These are phyloP conservation scores for Cydia fagiglandana DNA, from an alignment of 1,140 invertebrate genomes.

Conservation along the genomic window DNA sequence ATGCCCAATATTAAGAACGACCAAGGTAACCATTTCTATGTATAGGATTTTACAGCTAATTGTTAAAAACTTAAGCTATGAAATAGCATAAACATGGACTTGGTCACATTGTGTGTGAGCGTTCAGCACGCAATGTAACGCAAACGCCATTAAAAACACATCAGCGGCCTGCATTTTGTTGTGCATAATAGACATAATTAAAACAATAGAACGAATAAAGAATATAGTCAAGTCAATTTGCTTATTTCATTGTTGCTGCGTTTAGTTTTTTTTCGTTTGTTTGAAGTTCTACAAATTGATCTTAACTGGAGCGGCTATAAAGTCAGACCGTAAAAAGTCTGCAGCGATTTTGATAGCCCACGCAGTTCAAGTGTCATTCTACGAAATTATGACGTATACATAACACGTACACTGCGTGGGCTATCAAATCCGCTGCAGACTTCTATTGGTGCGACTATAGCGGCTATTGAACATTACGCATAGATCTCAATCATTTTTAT, in stretches of 20 bases:
- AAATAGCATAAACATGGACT: neutral
- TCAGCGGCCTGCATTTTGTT: slow-evolving; percentile 24
- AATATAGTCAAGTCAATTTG: neutral
- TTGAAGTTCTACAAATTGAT: neutral
- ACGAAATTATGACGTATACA: no score
- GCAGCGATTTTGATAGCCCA: no score
- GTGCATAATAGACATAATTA: slow-evolving; percentile 30
- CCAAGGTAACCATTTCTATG: neutral
- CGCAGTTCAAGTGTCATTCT: no score
- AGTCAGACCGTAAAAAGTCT: no score
- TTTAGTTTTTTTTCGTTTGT: neutral
- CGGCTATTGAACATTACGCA: neutral
- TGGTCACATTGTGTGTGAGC: neutral
- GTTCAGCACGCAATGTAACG: slow-evolving; percentile 22
- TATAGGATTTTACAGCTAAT: neutral
- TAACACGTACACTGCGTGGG: no score
- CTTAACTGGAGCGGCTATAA: neutral
- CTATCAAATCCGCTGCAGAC: no score
- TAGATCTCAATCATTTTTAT: no score
- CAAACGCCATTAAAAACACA: slow-evolving; percentile 28
- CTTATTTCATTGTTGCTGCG: neutral
- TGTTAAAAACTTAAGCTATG: neutral
- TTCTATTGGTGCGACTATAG: neutral
- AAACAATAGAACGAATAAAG: neutral
- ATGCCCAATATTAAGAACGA: neutral